Evolutionary conservation across 2,888 invertebrate species (phyloP).

Genomic region (Leucoma salicis): DNA sequence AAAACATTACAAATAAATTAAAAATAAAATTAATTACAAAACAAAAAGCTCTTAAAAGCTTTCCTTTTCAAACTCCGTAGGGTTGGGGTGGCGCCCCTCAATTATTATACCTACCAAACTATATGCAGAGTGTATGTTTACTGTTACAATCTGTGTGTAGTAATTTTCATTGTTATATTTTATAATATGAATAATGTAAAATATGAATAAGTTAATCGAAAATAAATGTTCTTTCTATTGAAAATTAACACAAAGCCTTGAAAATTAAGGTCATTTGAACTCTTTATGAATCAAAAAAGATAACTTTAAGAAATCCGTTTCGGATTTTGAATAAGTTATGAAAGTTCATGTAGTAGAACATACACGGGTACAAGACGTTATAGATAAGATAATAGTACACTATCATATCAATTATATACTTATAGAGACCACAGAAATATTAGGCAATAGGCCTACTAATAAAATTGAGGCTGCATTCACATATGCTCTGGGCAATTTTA

Average conservation of each 20-base stretch:
- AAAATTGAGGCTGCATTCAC: constrained; percentile 25
- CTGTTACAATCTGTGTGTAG: constrained; percentile 17
- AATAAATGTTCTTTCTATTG: too few species aligned
- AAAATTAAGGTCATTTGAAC: constrained; percentile 11
- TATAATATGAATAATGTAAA: constrained; percentile 7
- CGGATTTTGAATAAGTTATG: too few species aligned
- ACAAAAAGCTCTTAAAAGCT: constrained; percentile 81
- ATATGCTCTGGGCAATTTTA: constrained; percentile 26
- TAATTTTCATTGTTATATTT: constrained; percentile 19
- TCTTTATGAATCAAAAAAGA: constrained; percentile 21
- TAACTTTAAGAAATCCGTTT: constrained; percentile 21
- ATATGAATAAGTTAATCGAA: neutral
- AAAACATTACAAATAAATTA: constrained; percentile 57
- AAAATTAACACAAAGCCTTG: too few species aligned
- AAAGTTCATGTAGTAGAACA: too few species aligned
- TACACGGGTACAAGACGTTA: constrained; percentile 31
- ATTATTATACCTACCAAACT: constrained; percentile 66
- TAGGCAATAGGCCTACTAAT: constrained; percentile 23
- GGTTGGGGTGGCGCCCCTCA: constrained; percentile 76
- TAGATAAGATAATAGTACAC: too few species aligned
- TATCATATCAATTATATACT: constrained; percentile 30
- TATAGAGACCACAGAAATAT: constrained; percentile 24
- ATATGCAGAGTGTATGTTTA: constrained; percentile 60
- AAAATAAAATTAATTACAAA: constrained; percentile 76
- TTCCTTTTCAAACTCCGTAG: constrained; percentile 71